These are phyloP conservation scores for Mesocentrotus franciscanus DNA, from an alignment of 53 echinoderm and acorn worm genomes.

Conservation along the genomic window DNA sequence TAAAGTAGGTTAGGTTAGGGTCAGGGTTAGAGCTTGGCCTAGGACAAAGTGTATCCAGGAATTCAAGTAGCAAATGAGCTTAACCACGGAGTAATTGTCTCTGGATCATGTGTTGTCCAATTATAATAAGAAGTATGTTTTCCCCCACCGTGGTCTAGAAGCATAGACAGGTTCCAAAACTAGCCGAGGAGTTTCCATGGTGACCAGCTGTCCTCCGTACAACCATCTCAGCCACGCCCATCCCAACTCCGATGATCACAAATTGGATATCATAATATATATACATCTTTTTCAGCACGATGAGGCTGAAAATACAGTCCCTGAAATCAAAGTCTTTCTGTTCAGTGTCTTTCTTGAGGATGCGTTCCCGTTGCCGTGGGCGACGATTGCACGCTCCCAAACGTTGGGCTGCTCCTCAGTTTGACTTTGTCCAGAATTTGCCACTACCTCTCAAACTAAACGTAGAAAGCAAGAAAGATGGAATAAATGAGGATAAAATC, in stretches of 20 bases:
- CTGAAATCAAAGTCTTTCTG: neutral
- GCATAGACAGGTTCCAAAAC: neutral
- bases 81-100: neutral
- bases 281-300: neutral
- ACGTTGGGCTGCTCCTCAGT: constrained; percentile 64
- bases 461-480: neutral
- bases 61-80: too few relatives aligned
- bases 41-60: neutral
- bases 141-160: neutral
- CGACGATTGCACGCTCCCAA: neutral
- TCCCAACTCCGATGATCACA: neutral
- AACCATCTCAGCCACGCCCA: neutral
- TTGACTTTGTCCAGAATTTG: constrained; percentile 94
- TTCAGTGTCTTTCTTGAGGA: neutral
- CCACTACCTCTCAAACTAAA: constrained; percentile 90
- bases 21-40: neutral
- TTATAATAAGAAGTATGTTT: neutral
- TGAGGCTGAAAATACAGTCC: neutral
- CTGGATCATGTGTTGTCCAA: neutral
- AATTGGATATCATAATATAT: neutral
- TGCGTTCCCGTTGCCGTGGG: neutral
- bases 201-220: neutral
- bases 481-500: neutral
- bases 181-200: neutral
- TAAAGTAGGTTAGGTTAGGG: neutral